Conservation (phyloP, 2,888 invertebrate genomes). For the Cylloceria caligata region DNA sequence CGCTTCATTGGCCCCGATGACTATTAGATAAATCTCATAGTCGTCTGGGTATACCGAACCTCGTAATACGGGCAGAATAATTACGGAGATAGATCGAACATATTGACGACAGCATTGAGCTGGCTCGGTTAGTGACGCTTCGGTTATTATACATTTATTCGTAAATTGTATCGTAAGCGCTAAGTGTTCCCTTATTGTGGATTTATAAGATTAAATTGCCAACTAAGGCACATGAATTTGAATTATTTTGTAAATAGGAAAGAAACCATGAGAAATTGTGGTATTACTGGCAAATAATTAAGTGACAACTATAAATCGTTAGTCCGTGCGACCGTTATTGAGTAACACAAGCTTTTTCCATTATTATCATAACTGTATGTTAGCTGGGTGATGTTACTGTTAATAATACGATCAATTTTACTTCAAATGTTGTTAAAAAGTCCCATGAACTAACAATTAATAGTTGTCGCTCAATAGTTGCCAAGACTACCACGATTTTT, state of each 20-base stretch:
- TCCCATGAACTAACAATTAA: too few species aligned
- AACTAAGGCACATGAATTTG: background rate
- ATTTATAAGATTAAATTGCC: background rate
- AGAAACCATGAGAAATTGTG: background rate
- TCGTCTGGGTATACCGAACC: background rate
- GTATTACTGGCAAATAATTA: too few species aligned
- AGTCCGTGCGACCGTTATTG: too few species aligned
- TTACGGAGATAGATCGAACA: constrained; percentile 29
- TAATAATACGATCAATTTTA: too few species aligned
- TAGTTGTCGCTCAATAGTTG: too few species aligned
- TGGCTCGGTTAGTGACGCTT: background rate
- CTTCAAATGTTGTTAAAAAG: too few species aligned
- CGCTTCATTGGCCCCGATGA: constrained; percentile 26
- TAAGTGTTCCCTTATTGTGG: background rate
- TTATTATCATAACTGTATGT: too few species aligned
- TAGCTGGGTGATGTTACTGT: too few species aligned
- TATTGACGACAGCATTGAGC: background rate
- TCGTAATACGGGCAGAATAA: constrained; percentile 23
- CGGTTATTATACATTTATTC: background rate
- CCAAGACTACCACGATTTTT: too few species aligned
- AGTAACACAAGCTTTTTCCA: too few species aligned
- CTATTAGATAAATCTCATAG: constrained; percentile 11
- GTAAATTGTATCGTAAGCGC: background rate
- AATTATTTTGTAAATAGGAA: background rate
- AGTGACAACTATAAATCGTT: too few species aligned